Base-by-base conservation (phyloP, 1,140 invertebrate species). In the Hycleus cichorii region DNA sequence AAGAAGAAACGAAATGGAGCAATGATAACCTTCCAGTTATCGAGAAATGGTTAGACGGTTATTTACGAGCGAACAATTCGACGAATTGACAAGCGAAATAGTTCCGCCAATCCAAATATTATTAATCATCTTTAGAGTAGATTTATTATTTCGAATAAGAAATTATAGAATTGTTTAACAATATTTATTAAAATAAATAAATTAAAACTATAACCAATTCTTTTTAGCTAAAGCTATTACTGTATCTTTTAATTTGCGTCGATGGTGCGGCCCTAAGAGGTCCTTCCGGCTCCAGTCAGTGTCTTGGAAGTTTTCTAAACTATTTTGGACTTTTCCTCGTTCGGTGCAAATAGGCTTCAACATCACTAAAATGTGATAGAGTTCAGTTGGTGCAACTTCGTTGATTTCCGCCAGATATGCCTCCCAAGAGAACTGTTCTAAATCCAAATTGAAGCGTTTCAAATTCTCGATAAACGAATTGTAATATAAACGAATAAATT, bases 21-120 rank as follows among this genome's bases (percentile, higher is more conserved):
- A 77, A 82, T 39, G 80, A 81, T 39, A 88, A 87, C 72, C 64
- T 87, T 0, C 85, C 84, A 0, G 78, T 85, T 3, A 87, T 89
- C 48, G 81, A 85, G 59, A 63, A 76, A 9, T 89, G 86, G 86
- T 69, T 89, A 2, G 78, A 82, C 42, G 63, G 75, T 1, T 84
- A 83, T 64, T 58, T 79, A 10, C 60, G 64, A 53, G 49, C 39
- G 4, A 72, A 72, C 48, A 58, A 69, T 38, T 50, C 44, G n/a
- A 45, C 32, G 7, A 32, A 32, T 32, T 32, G 7, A 32, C 32
- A 32, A 3, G 18, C 18, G 18, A 18, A 18, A 18, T 18, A 18
- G 2, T 18, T 18, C 1, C 18, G 18, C 18, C 18, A 18, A 18
- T 18, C 18, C 32, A 32, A 32, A 32, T 18, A 32, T 32, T 32